phyloP scores from a whole-genome alignment of 2,113 vertebrate genomes.

The Pseudorasbora parva region DNA sequence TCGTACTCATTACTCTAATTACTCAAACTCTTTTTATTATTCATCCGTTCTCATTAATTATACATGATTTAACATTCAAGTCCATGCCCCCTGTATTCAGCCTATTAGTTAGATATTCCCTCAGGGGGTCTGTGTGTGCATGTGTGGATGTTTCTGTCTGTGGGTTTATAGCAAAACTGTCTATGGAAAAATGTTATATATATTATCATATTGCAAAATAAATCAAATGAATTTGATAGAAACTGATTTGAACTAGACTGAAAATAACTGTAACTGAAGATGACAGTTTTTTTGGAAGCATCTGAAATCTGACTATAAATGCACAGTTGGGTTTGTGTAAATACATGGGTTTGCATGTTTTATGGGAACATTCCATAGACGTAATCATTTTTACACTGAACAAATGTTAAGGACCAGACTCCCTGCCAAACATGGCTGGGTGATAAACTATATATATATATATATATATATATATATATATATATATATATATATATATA shows the following conservation, averaged over 20 bases:
- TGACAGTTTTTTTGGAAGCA: not conserved
- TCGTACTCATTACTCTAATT: slow-evolving; percentile 67
- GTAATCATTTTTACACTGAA: too few relatives aligned
- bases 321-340: too few relatives aligned
- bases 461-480: too few relatives aligned
- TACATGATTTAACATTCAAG: slow-evolving; percentile 49
- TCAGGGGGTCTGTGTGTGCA: not conserved
- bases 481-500: too few relatives aligned
- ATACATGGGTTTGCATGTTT: too few relatives aligned
- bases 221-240: not conserved
- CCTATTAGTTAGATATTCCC: slow-evolving; percentile 22
- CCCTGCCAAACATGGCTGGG: too few relatives aligned
- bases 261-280: not conserved
- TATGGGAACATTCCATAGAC: too few relatives aligned
- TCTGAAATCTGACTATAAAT: slow-evolving; percentile 2
- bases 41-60: slow-evolving; percentile 52
- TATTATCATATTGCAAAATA: not conserved
- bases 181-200: not conserved
- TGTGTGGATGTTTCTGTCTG: not conserved
- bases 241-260: not conserved
- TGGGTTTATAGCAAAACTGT: not conserved
- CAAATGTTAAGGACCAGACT: too few relatives aligned
- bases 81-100: slow-evolving; percentile 31
- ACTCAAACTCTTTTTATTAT: slow-evolving; percentile 53
- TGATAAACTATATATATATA: too few relatives aligned